Evolutionary conservation across 2,113 vertebrate genomes (phyloP).

Genomic region (Chaenogobius annularis): DNA sequence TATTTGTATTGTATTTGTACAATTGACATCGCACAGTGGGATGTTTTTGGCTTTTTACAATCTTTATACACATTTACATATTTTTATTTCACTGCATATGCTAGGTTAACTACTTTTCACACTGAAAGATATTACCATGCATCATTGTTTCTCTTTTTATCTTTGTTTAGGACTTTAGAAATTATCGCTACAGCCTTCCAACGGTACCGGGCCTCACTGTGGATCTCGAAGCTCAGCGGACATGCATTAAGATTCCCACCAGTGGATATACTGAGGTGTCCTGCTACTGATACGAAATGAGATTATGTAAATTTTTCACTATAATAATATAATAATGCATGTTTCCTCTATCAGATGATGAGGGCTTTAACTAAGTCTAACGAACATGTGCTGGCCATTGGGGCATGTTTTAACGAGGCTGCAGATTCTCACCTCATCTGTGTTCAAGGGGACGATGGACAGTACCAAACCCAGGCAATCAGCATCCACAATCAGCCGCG

Average conservation of each 20-base stretch:
- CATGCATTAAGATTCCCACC: constrained; percentile 95
- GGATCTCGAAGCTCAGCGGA: constrained; percentile 96
- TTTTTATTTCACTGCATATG: no score
- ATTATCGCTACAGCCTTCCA: constrained; percentile 96
- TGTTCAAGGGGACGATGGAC: constrained; percentile 93
- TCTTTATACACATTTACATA: no score
- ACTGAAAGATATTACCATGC: no score
- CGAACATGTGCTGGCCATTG: constrained; percentile 93
- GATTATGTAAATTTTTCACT: not conserved
- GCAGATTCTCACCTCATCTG: constrained; percentile 99
- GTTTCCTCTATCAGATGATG: constrained; percentile 83
- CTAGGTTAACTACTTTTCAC: no score
- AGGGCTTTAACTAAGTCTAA: constrained; percentile 98
- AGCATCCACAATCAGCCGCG: constrained; percentile 97
- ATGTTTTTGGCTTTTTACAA: no score
- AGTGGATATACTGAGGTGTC: constrained; percentile 91
- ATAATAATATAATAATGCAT: not conserved
- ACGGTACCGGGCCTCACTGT: constrained; percentile 92
- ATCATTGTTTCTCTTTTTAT: not conserved
- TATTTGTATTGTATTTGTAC: no score
- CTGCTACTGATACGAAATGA: not conserved
- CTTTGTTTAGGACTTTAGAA: constrained; percentile 89
- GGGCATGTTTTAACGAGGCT: constrained; percentile 93
- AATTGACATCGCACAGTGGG: no score
- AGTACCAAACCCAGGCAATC: constrained; percentile 99